Evolutionary conservation across 2,797 vertebrate species (phyloP).

Genomic region (Jordanella pulchra): DNA sequence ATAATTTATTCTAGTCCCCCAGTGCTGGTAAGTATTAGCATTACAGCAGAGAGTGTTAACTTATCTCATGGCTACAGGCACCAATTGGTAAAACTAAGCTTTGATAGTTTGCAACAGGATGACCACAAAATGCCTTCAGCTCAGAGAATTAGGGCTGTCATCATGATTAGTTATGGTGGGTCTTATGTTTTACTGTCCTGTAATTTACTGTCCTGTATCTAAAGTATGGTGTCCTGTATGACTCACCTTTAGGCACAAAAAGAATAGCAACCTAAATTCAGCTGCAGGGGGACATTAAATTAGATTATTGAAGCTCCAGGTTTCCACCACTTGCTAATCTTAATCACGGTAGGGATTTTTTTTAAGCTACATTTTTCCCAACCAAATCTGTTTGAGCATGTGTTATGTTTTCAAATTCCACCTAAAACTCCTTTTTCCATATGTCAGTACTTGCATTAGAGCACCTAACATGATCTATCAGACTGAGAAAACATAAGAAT

Average conservation of each 20-base stretch:
- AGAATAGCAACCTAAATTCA: slow-evolving; percentile 43
- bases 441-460: slow-evolving; percentile 33
- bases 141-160: slow-evolving; percentile 72
- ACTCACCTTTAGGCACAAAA: slow-evolving; percentile 37
- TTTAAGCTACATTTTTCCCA: slow-evolving; percentile 3
- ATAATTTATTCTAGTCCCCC: slow-evolving; percentile 71
- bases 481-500: slow-evolving; percentile 13
- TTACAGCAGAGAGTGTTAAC: slow-evolving; percentile 72
- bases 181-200: slow-evolving; percentile 66
- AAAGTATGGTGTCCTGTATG: slow-evolving; percentile 26
- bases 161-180: slow-evolving; percentile 67
- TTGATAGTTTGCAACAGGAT: slow-evolving; percentile 74
- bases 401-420: slow-evolving; percentile 30
- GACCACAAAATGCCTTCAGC: slow-evolving; percentile 70
- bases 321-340: slow-evolving; percentile 27
- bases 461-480: slow-evolving; percentile 30
- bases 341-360: slow-evolving; percentile 13
- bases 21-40: slow-evolving; percentile 65
- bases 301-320: slow-evolving; percentile 22
- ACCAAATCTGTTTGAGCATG: slow-evolving; percentile 32
- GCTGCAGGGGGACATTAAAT: slow-evolving; percentile 22
- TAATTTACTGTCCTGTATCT: slow-evolving; percentile 50
- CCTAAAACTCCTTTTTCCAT: slow-evolving; percentile 32
- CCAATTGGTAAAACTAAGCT: slow-evolving; percentile 73
- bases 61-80: slow-evolving; percentile 77